These are phyloP conservation scores for Drosophila anomalipes DNA, from an alignment of 2,888 invertebrate species.

Conservation along the genomic window DNA sequence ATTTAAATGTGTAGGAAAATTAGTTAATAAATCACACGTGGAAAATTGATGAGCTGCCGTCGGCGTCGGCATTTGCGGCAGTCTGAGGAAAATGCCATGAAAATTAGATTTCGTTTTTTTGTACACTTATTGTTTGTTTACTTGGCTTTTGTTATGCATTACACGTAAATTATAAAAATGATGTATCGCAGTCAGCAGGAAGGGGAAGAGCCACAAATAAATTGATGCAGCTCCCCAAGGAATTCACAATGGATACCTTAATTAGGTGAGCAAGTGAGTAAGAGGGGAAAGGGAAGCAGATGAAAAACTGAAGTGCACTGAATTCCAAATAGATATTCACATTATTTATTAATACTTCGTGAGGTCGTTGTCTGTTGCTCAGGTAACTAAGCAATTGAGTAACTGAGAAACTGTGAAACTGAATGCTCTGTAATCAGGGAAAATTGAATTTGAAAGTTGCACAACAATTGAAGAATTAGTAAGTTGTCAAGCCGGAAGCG, in stretches of 20 bases:
- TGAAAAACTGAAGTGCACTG: constrained; percentile 39
- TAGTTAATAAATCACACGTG: constrained; percentile 80
- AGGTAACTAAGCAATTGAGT: constrained; percentile 9
- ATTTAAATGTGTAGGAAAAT: constrained; percentile 77
- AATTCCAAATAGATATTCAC: constrained; percentile 55
- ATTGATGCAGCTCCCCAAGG: constrained; percentile 44
- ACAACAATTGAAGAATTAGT: constrained; percentile 59
- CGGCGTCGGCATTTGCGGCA: constrained; percentile 37
- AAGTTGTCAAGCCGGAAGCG: constrained; percentile 59
- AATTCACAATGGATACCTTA: constrained; percentile 55
- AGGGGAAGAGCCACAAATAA: constrained; percentile 22
- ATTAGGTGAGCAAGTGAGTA: constrained; percentile 38
- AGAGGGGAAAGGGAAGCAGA: background rate
- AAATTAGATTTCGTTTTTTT: constrained; percentile 51
- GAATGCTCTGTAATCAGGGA: constrained; percentile 13
- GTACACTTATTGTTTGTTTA: constrained; percentile 65
- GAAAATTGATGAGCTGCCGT: constrained; percentile 77
- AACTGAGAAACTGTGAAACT: constrained; percentile 10
- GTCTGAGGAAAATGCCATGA: constrained; percentile 34
- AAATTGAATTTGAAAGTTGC: constrained; percentile 50
- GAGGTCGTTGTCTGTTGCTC: constrained; percentile 9
- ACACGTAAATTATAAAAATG: constrained; percentile 71
- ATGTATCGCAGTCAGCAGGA: constrained; percentile 45
- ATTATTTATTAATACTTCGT: constrained; percentile 47
- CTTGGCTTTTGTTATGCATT: constrained; percentile 57